Base-by-base conservation (phyloP, 2,113 vertebrate species). In the Leptocoma aspasia region DNA sequence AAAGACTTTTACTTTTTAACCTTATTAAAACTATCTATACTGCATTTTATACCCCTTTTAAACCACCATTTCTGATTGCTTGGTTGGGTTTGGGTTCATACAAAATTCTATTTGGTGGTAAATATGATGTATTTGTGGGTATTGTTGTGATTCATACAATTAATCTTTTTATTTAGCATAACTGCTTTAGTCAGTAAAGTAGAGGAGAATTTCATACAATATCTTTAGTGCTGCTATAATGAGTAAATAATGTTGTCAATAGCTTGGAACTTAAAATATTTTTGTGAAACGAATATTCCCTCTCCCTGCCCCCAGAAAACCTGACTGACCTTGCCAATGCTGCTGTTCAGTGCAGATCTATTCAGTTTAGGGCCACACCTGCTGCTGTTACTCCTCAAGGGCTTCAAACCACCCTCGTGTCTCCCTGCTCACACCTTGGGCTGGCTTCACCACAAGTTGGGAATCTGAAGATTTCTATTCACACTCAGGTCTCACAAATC, bases 391-490 rank as follows among this genome's bases (percentile, higher is more conserved):
- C 21, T 39, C 82, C 47, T 5, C 1, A 10, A 9, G 2, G 7
- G 44, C 69, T 53, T 31, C 12, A 16, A n/a, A 1, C 13, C 65
- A 33, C 22, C 2, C 31, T 5, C 1, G 2, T 4, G 24, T 2
- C 4, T 3, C 60, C 66, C 54, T 2, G 0, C 15, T 11, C 7
- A 14, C 47, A 10, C 64, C 30, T 2, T 1, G 56, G 50, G 23
- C 3, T 47, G 83, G 20, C 76, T 22, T 11, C 23, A 15, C 23
- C 11, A 7, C 2, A 17, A 30, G 33, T 1, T 0, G 1, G 79
- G 33, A 35, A 18, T 2, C 14, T 2, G 41, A 42, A 45, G 72
- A 49, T 68, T 91, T 24, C 2, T 1, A 15, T 4, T 27, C 45
- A 8, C 35, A 2, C 63, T 17, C n/a, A 0, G 28, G 15, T 45